Conservation (phyloP, 2,888 invertebrate genomes). For the Priocnemis perturbator region DNA sequence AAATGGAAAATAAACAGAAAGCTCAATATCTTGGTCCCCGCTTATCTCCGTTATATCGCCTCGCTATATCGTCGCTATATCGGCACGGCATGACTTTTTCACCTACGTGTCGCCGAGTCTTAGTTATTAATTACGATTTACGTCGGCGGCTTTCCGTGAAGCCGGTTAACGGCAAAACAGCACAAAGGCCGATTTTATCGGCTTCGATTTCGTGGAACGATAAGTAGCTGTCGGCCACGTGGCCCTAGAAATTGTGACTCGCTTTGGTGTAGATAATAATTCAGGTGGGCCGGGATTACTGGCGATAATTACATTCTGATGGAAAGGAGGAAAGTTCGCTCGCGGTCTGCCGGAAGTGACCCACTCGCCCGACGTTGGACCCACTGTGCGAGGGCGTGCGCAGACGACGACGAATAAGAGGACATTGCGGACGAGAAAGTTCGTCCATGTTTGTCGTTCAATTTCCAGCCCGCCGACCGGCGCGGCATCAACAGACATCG, state of each 20-base stretch:
- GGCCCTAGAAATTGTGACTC: constrained; percentile 62
- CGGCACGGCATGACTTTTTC: too few relatives aligned
- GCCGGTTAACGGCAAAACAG: constrained; percentile 23
- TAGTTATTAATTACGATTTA: constrained; percentile 43
- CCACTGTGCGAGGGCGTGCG: not conserved
- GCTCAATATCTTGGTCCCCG: not conserved
- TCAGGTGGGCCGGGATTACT: constrained; percentile 33
- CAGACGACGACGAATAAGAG: too few relatives aligned
- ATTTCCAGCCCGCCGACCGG: too few relatives aligned
- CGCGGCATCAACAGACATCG: too few relatives aligned
- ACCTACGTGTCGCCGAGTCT: not conserved
- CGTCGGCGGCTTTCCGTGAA: constrained; percentile 24
- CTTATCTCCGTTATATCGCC: not conserved
- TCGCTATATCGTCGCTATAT: too few relatives aligned
- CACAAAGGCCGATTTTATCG: constrained; percentile 47
- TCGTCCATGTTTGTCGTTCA: too few relatives aligned
- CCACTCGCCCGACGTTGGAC: constrained; percentile 15
- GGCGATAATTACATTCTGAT: constrained; percentile 56
- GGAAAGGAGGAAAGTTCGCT: constrained; percentile 56
- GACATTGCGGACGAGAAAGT: too few relatives aligned
- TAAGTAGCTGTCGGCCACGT: constrained; percentile 58
- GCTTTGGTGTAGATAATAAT: constrained; percentile 54
- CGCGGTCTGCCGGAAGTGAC: constrained; percentile 48
- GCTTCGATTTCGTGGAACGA: constrained; percentile 43
- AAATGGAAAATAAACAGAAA: not conserved